A percentile compares a stretch with the other conserved stretches of the same genome.
Conservation (phyloP, 1,140 invertebrate species). For the Copidosoma floridanum region DNA sequence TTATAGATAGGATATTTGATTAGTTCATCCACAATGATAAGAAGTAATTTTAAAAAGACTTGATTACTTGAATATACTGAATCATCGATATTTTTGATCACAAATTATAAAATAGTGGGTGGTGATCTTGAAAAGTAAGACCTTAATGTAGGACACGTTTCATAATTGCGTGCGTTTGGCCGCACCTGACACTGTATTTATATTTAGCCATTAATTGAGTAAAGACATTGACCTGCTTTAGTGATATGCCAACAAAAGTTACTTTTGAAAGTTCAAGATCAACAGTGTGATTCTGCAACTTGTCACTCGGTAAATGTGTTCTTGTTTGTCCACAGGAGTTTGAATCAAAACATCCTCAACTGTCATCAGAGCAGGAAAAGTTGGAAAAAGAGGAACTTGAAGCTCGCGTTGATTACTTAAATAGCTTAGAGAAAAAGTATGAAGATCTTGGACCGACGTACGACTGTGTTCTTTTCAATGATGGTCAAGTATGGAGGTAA, state of each 20-base stretch:
- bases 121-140: slow-evolving; percentile 7
- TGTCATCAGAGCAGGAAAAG: slow-evolving; percentile 70
- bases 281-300: slow-evolving; percentile 18
- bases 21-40: too few relatives aligned
- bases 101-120: slow-evolving; percentile 8
- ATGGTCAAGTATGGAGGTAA: slow-evolving; percentile 77
- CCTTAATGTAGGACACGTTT: slow-evolving; percentile 50
- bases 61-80: background rate
- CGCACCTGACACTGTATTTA: slow-evolving; percentile 50
- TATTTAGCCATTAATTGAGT: slow-evolving; percentile 49
- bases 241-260: slow-evolving; percentile 30
- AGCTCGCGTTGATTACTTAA: slow-evolving; percentile 79
- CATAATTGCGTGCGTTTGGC: slow-evolving; percentile 42
- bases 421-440: slow-evolving; percentile 84
- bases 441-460: slow-evolving; percentile 83
- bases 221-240: slow-evolving; percentile 43
- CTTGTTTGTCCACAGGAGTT: slow-evolving; percentile 55
- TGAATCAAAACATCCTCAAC: slow-evolving; percentile 62
- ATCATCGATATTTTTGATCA: slow-evolving; percentile 7
- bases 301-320: slow-evolving; percentile 8
- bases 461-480: slow-evolving; percentile 91
- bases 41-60: background rate
- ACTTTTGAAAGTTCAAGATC: slow-evolving; percentile 10
- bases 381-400: slow-evolving; percentile 88
- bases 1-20: too few relatives aligned